phyloP scores from a whole-genome alignment of 2,888 invertebrate species.

The Gisinianus flammeolus region DNA sequence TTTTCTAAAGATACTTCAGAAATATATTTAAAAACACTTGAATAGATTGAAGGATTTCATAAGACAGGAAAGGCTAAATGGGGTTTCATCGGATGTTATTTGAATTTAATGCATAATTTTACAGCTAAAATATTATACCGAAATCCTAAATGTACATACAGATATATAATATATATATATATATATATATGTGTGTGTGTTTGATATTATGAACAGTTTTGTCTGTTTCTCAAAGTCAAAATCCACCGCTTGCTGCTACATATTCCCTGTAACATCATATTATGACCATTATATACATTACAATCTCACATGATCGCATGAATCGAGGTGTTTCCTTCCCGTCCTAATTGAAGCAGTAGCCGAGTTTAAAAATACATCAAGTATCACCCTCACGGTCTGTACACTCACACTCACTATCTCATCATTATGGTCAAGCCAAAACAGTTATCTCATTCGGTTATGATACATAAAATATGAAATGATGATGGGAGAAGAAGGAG shows the following conservation, averaged over 20 bases:
- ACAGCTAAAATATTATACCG: too few relatives aligned
- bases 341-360: not conserved
- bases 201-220: not conserved
- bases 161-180: not conserved
- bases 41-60: not conserved
- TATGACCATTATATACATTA: too few relatives aligned
- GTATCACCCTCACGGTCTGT: too few relatives aligned
- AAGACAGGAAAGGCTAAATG: conserved; percentile 19
- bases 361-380: too few relatives aligned
- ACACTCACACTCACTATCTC: too few relatives aligned
- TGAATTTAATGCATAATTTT: conserved; percentile 29
- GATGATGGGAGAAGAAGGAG: too few relatives aligned
- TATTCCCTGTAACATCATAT: too few relatives aligned
- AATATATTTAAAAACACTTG: not conserved
- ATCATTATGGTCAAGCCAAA: too few relatives aligned
- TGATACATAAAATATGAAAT: too few relatives aligned
- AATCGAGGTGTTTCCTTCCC: conserved; percentile 13
- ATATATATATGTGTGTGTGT: not conserved
- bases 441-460: too few relatives aligned
- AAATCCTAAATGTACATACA: not conserved
- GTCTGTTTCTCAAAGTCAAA: not conserved
- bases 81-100: conserved; percentile 19
- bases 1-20: not conserved
- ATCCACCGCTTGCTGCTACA: not conserved
- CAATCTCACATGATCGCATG: not conserved